Conservation (phyloP, 1,140 invertebrate genomes). For the Drosophila pruinosa region DNA sequence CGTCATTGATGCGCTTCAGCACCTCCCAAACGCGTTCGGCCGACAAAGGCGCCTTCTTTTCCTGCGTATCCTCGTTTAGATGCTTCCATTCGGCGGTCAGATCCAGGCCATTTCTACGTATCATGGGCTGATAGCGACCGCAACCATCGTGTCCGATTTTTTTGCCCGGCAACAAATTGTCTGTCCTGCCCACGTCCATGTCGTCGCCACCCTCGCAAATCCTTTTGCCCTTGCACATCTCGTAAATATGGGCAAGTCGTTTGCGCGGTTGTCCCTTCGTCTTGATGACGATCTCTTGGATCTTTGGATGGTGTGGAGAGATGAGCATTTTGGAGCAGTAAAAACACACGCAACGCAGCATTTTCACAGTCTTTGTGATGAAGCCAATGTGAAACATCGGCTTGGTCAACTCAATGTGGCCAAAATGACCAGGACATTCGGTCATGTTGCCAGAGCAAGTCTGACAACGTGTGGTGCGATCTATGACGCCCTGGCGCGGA, state of each 20-base stretch:
- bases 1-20: constrained; percentile 98
- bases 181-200: constrained; percentile 95
- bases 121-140: constrained; percentile 97
- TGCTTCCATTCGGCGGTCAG: constrained; percentile 99
- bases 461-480: constrained; percentile 96
- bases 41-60: constrained; percentile 95
- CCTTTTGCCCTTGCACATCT: constrained; percentile 98
- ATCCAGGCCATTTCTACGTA: constrained; percentile 95
- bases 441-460: constrained; percentile 99
- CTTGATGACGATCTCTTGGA: constrained; percentile 98
- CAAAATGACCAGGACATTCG: constrained; percentile 99
- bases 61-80: constrained; percentile 98
- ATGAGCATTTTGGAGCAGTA: constrained; percentile 98
- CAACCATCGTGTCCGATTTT: constrained; percentile 96
- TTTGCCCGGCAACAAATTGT: constrained; percentile 85
- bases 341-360: constrained; percentile 98
- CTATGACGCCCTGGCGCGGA: constrained; percentile 98
- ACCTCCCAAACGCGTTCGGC: constrained; percentile 99
- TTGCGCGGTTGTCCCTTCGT: constrained; percentile 98
- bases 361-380: constrained; percentile 98
- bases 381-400: constrained; percentile 99
- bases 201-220: constrained; percentile 99
- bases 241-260: constrained; percentile 97
- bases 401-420: constrained; percentile 99
- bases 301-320: constrained; percentile 97